Percentiles rank a stretch among this genome's conserved stretches.
Conservation (phyloP, 2,113 vertebrate species). For the Isurus oxyrinchus region DNA sequence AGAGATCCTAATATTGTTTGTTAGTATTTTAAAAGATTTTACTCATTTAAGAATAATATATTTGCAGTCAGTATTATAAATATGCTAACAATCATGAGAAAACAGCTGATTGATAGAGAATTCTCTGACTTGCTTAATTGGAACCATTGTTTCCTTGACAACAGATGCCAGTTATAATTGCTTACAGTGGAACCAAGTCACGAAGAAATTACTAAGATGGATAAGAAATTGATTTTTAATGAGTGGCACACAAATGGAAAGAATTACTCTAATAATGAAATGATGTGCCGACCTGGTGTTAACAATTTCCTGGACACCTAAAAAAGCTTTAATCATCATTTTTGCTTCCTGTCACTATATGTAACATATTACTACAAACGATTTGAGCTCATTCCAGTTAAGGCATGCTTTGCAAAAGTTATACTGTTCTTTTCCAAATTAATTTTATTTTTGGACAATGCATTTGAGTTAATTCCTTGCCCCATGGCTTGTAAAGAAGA, state of each 20-base stretch:
- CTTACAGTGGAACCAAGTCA: slow-evolving; percentile 1
- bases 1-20: neutral
- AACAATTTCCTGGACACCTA: neutral
- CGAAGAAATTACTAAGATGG: neutral
- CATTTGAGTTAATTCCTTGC: neutral
- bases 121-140: neutral
- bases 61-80: neutral
- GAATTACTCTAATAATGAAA: neutral
- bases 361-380: neutral
- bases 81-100: neutral
- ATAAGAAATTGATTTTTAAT: slow-evolving; percentile 21
- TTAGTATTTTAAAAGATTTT: neutral
- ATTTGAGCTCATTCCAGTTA: neutral
- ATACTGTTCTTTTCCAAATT: neutral
- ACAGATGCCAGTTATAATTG: slow-evolving; percentile 5
- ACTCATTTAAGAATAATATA: neutral
- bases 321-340: neutral
- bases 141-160: slow-evolving; percentile 28
- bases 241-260: neutral
- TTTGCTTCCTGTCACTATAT: neutral
- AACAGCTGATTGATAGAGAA: neutral
- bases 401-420: neutral
- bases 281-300: neutral
- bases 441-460: neutral
- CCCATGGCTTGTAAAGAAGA: neutral